A percentile compares a stretch with the other conserved stretches of the same genome.
phyloP scores from a whole-genome alignment of 2,113 vertebrate species.

The Oreochromis niloticus region DNA sequence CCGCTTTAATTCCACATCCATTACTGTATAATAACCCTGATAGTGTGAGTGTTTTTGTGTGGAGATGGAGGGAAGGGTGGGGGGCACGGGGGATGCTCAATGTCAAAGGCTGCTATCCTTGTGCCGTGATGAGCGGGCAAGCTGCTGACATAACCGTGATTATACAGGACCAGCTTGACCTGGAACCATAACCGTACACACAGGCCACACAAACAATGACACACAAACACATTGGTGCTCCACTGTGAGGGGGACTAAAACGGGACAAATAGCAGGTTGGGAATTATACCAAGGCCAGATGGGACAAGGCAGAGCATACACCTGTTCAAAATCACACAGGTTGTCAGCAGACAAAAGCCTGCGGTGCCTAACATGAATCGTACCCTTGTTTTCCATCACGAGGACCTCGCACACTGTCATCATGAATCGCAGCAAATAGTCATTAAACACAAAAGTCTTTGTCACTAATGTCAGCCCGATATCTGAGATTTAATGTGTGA shows the following conservation, averaged over 20 bases:
- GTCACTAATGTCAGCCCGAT: background rate
- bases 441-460: background rate
- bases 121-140: slow-evolving; percentile 31
- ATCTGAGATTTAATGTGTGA: background rate
- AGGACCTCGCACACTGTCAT: slow-evolving; percentile 9
- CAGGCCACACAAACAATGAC: background rate
- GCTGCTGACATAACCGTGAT: slow-evolving; percentile 42
- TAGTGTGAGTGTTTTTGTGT: background rate
- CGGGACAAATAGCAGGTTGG: slow-evolving; percentile 46
- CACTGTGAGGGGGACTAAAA: slow-evolving; percentile 22
- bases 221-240: background rate
- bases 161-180: slow-evolving; percentile 52
- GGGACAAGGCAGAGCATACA: slow-evolving; percentile 40
- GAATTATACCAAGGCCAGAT: slow-evolving; percentile 49
- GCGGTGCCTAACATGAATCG: slow-evolving; percentile 19
- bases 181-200: slow-evolving; percentile 1
- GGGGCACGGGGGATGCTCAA: slow-evolving; percentile 22
- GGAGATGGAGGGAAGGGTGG: background rate
- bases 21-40: background rate
- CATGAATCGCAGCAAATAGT: slow-evolving; percentile 23
- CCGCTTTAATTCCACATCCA: slow-evolving; percentile 5
- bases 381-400: slow-evolving; percentile 39
- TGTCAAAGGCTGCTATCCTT: slow-evolving; percentile 52
- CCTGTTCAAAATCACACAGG: slow-evolving; percentile 51
- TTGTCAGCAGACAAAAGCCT: slow-evolving; percentile 41